phyloP scores from a whole-genome alignment of 1,140 invertebrate genomes.

The Nylanderia fulva region DNA sequence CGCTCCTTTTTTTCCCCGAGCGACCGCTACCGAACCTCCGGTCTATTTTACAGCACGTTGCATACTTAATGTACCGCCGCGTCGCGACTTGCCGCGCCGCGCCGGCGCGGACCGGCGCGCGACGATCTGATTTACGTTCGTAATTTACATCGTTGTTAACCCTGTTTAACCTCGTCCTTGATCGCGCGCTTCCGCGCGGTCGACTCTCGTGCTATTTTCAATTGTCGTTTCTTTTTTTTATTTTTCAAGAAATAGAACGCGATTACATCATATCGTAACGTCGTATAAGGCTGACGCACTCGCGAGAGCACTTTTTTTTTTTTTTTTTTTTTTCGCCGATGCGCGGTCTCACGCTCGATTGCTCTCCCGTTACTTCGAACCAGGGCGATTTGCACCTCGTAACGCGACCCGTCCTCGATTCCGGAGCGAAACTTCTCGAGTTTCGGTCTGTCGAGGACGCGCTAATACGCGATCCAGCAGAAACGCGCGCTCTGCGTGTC shows the following conservation, averaged over 20 bases:
- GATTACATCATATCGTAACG: too few species aligned
- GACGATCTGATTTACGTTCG: constrained; percentile 50
- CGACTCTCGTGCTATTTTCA: too few species aligned
- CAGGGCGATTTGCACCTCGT: constrained; percentile 63
- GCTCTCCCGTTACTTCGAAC: constrained; percentile 61
- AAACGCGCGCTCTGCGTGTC: constrained; percentile 62
- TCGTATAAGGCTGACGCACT: too few species aligned
- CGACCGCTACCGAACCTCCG: neutral
- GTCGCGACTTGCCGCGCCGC: neutral
- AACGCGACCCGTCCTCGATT: constrained; percentile 54
- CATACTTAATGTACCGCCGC: constrained; percentile 10
- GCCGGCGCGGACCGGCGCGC: neutral
- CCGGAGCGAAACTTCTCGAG: constrained; percentile 54
- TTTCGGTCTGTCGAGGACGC: constrained; percentile 51
- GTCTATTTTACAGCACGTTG: constrained; percentile 40
- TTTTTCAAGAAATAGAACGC: neutral
- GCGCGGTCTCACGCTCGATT: constrained; percentile 5
- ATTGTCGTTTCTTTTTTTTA: neutral
- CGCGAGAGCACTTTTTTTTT: too few species aligned
- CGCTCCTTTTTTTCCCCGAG: constrained; percentile 23
- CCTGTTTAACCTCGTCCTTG: constrained; percentile 57
- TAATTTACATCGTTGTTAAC: constrained; percentile 63
- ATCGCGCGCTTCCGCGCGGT: too few species aligned
- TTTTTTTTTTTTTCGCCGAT: neutral
- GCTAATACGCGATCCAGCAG: constrained; percentile 56